Conservation (phyloP, 2,888 invertebrate species). For the Mantis religiosa region DNA sequence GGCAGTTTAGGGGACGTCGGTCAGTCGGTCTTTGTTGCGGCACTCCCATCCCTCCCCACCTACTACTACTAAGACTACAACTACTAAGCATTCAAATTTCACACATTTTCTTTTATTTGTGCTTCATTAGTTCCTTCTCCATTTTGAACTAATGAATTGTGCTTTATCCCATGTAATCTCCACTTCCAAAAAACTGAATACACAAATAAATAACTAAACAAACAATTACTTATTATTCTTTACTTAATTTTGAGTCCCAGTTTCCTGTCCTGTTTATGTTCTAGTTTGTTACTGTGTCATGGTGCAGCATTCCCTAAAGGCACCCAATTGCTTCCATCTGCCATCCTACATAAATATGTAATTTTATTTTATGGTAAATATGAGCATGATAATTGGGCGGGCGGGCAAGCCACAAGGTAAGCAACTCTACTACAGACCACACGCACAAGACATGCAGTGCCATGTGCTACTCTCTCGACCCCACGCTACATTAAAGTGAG, state of each 20-base stretch:
- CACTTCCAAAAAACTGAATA: background rate
- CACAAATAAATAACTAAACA: too few relatives aligned
- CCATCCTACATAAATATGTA: background rate
- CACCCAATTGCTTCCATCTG: background rate
- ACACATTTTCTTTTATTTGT: background rate
- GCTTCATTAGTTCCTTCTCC: background rate
- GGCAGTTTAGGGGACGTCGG: slow-evolving; percentile 25
- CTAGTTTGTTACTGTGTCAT: background rate
- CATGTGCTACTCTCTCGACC: slow-evolving; percentile 23
- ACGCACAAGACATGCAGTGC: slow-evolving; percentile 33
- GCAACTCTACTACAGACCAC: slow-evolving; percentile 29
- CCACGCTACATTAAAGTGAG: slow-evolving; percentile 13
- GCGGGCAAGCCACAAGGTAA: slow-evolving; percentile 33
- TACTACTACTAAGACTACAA: background rate
- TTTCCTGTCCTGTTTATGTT: background rate
- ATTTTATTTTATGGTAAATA: background rate
- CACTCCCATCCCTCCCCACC: slow-evolving; percentile 27
- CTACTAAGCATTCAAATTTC: background rate
- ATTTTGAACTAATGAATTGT: slow-evolving; percentile 1
- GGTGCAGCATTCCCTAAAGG: background rate
- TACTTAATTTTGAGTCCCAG: background rate
- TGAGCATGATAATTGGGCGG: slow-evolving; percentile 8
- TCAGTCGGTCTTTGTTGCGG: slow-evolving; percentile 27
- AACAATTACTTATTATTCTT: background rate
- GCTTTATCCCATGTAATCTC: background rate